Percentiles rank a stretch among this genome's conserved stretches.
phyloP scores from a whole-genome alignment of 2,797 vertebrate genomes.

The Molossus alvarezi region DNA sequence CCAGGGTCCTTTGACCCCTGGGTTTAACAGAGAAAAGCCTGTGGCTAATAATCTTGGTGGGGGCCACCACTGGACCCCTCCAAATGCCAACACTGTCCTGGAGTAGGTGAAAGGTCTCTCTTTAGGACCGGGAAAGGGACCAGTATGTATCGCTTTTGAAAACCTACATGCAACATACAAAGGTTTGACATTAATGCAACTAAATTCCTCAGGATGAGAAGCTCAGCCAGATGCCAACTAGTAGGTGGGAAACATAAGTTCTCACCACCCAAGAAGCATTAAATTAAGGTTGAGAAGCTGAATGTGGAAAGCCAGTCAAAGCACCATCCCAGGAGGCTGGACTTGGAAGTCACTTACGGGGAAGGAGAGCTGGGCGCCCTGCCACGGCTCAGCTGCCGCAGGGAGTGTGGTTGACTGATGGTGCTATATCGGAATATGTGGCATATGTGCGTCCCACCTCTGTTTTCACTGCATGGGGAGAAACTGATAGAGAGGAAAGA shows the following conservation, averaged over 20 bases:
- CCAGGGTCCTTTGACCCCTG: background rate
- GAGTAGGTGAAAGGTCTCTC: background rate
- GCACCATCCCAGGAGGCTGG: conserved; percentile 33
- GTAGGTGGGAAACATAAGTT: conserved; percentile 73
- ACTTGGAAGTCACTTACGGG: conserved; percentile 72
- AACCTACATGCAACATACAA: background rate
- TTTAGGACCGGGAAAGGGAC: background rate
- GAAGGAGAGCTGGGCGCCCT: background rate
- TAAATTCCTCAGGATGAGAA: conserved; percentile 52
- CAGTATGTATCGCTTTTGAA: background rate
- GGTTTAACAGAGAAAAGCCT: background rate
- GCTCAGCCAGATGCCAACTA: conserved; percentile 68
- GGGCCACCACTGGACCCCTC: too few relatives aligned
- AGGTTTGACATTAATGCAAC: conserved; percentile 37
- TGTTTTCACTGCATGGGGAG: background rate
- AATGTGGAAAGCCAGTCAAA: conserved; percentile 71
- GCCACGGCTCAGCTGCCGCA: background rate
- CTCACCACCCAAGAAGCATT: conserved; percentile 63
- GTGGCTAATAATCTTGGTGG: background rate
- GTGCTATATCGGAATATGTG: background rate
- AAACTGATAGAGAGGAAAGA: conserved; percentile 18
- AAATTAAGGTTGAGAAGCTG: conserved; percentile 72
- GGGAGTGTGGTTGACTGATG: background rate
- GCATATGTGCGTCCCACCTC: background rate
- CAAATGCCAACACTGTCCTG: background rate